A percentile compares a stretch with the other conserved stretches of the same genome.
Evolutionary conservation across 2,888 invertebrate genomes (phyloP).

Genomic region (Platerodrilus igneus): DNA sequence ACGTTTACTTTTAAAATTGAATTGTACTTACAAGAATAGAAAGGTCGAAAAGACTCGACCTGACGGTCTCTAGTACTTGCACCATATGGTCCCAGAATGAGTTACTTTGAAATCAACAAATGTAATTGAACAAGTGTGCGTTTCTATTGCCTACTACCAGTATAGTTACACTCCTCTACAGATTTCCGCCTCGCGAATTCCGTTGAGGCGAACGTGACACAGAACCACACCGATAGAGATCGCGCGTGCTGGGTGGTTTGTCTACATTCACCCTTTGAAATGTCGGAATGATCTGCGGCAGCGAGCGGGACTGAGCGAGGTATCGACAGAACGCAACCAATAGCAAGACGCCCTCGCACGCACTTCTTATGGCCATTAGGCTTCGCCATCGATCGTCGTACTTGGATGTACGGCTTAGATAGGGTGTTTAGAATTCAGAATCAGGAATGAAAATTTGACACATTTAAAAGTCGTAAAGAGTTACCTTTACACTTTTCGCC

Average conservation of each 20-base stretch:
- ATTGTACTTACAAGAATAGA: slow-evolving; percentile 74
- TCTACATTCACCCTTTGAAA: slow-evolving; percentile 39
- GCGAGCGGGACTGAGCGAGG: slow-evolving; percentile 31
- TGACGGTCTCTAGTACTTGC: slow-evolving; percentile 75
- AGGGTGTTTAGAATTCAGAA: slow-evolving; percentile 16
- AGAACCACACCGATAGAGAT: slow-evolving; percentile 21
- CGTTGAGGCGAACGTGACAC: slow-evolving; percentile 20
- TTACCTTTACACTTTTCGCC: no score
- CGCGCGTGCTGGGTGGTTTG: slow-evolving; percentile 22
- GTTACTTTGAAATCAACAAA: slow-evolving; percentile 16
- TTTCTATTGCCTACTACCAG: slow-evolving; percentile 23
- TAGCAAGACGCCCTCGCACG: slow-evolving; percentile 44
- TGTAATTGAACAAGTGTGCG: slow-evolving; percentile 37
- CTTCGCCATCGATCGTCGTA: slow-evolving; percentile 42
- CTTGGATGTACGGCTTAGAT: slow-evolving; percentile 23
- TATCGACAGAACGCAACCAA: slow-evolving; percentile 44
- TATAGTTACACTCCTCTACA: slow-evolving; percentile 18
- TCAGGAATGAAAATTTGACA: slow-evolving; percentile 12
- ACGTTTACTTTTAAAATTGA: no score
- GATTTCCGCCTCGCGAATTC: slow-evolving; percentile 17
- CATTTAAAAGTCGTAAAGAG: slow-evolving; percentile 14
- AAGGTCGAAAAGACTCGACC: slow-evolving; percentile 74
- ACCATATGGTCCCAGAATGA: slow-evolving; percentile 60
- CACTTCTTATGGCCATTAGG: slow-evolving; percentile 48
- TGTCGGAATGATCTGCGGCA: slow-evolving; percentile 39